Evolutionary conservation across 2,888 invertebrate genomes (phyloP).

Genomic region (Polydrusus cervinus): DNA sequence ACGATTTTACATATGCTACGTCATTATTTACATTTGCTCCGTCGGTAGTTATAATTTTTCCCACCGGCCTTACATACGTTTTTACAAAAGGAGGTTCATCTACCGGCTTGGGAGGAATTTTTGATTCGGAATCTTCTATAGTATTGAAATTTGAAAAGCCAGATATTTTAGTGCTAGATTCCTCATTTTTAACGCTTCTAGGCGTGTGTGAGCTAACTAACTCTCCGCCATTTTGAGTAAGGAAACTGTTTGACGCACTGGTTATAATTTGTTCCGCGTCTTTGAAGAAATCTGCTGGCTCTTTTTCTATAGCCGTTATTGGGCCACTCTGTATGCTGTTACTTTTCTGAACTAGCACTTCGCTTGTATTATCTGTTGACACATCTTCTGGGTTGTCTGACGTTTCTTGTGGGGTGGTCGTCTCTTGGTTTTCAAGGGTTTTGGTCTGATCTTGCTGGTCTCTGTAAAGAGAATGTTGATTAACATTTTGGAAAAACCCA

Average conservation of each 20-base stretch:
- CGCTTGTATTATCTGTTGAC: slow-evolving; percentile 56
- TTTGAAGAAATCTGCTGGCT: slow-evolving; percentile 52
- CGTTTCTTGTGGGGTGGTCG: slow-evolving; percentile 1
- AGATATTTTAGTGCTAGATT: not conserved
- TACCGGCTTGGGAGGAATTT: slow-evolving; percentile 27
- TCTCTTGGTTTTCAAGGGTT: not conserved
- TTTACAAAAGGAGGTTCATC: slow-evolving; percentile 28
- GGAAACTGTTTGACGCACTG: slow-evolving; percentile 60
- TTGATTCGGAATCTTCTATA: slow-evolving; percentile 29
- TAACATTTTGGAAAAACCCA: no score
- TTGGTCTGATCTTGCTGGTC: not conserved
- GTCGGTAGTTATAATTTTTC: not conserved
- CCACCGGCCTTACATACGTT: slow-evolving; percentile 23
- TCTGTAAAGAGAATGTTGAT: not conserved
- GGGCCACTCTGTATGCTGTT: slow-evolving; percentile 63
- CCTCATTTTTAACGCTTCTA: slow-evolving; percentile 4
- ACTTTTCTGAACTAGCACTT: slow-evolving; percentile 66
- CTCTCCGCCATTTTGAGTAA: slow-evolving; percentile 1
- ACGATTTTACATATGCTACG: not conserved
- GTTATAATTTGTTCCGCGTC: slow-evolving; percentile 65
- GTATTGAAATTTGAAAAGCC: slow-evolving; percentile 5
- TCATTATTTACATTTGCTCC: not conserved
- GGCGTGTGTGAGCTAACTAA: not conserved
- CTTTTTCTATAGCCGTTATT: slow-evolving; percentile 60
- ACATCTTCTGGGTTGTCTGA: not conserved